Base-by-base conservation (phyloP, 2,797 vertebrate species). In the Anabas testudineus region DNA sequence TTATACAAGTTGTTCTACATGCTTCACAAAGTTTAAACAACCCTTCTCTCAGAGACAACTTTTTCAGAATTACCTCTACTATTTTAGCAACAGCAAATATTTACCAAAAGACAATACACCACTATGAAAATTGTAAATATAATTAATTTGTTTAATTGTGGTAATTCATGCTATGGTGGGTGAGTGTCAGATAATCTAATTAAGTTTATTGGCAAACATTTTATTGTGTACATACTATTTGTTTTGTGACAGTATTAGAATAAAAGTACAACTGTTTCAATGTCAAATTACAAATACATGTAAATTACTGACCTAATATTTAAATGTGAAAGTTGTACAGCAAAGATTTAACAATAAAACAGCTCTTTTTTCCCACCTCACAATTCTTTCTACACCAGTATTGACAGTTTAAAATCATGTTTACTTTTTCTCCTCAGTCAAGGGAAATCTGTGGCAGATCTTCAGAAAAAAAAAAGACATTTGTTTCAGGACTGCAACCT, bases 21-120 rank as follows among this genome's bases (percentile, higher is more conserved):
- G 81, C 78, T 56, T 75, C 68, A 71, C 58, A 75, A 74, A 80
- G 42, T 66, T 57, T n/a, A 45, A 82, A 86, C 69, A 77, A 52
- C 21, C 55, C 49, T 47, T 49, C 32, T 80, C 59, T 66, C 42
- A 16, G 22, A 30, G 30, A 46, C 45, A 67, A 14, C 57, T 58
- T 36, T 67, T 58, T 18, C 15, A 67, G 22, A 68, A 77, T 51
- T 19, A 56, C 55, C 56, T 59, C 37, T 10, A 14, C 16, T 30
- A 1, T 64, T 64, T 54, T 32, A 49, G 36, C 46, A 30, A 41
- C 19, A 36, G 43, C 19, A 42, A 24, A 51, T 26, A 46, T 56
- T 66, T 51, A 26, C 46, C 32, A 18, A 42, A 34, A 24, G 30
- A 66, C 59, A 59, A 52, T 1, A 10, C 18, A 41, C 53, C 36